phyloP scores from a whole-genome alignment of 1,140 invertebrate species.

The Drosophila saltans region DNA sequence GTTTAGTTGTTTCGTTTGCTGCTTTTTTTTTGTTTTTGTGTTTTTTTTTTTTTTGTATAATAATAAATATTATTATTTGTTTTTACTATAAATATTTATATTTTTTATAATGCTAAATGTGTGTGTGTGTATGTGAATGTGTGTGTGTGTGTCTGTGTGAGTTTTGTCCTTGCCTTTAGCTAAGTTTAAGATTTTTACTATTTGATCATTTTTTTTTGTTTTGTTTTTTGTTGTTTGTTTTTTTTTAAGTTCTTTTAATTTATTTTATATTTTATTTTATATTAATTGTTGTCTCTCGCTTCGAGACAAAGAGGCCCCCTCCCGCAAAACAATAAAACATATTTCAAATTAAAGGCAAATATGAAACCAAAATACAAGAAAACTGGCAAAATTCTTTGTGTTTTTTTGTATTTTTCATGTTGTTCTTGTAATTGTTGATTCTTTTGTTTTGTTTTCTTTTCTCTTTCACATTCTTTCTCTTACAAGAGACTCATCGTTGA shows the following conservation, averaged over 20 bases:
- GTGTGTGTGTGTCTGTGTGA: constrained; percentile 28
- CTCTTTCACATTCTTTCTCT: neutral
- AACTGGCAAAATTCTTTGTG: neutral
- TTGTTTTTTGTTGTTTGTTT: constrained; percentile 18
- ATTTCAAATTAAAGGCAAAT: neutral
- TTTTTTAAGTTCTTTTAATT: constrained; percentile 36
- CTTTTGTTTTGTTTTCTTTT: neutral
- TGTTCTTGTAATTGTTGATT: neutral
- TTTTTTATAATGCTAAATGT: constrained; percentile 48
- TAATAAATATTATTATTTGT: constrained; percentile 75
- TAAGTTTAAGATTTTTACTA: constrained; percentile 14
- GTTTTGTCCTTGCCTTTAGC: constrained; percentile 18
- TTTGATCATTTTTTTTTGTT: constrained; percentile 24
- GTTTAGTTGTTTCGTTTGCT: constrained; percentile 51
- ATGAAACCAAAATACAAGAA: neutral
- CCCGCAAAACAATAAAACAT: neutral
- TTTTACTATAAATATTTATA: constrained; percentile 77
- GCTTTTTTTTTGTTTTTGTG: constrained; percentile 51
- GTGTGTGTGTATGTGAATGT: constrained; percentile 34
- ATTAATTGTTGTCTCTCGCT: constrained; percentile 52
- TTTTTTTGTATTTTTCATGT: neutral
- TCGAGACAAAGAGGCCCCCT: constrained; percentile 1
- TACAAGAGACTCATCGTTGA: neutral
- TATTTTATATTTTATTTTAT: constrained; percentile 71
- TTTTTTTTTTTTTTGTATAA: constrained; percentile 52